phyloP scores from a whole-genome alignment of 2,113 vertebrate genomes.

The Pagrus major region DNA sequence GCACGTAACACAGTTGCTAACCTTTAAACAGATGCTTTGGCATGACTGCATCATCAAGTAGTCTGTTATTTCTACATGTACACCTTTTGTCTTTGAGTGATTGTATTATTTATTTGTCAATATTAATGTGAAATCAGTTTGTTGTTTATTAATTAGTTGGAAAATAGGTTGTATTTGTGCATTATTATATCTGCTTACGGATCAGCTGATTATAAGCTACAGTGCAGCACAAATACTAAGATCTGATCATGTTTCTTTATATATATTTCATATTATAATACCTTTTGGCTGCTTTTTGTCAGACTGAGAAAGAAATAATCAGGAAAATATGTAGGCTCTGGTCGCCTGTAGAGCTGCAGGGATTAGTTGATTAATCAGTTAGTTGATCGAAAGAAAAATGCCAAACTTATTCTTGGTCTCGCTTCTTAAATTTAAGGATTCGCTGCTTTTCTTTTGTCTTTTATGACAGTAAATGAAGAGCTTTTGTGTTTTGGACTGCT shows the following conservation, averaged over 20 bases:
- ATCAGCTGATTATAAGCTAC: not conserved
- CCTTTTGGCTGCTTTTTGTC: not conserved
- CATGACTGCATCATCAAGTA: fast-evolving
- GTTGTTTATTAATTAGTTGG: not conserved
- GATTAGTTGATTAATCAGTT: no score
- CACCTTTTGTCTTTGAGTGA: not conserved
- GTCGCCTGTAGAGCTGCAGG: no score
- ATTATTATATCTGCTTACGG: not conserved
- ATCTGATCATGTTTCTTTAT: not conserved
- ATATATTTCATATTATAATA: not conserved
- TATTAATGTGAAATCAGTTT: not conserved
- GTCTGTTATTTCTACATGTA: not conserved
- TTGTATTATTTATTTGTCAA: no score
- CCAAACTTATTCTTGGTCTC: no score
- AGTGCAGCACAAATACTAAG: not conserved
- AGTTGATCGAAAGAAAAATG: no score
- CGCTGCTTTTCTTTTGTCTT: no score
- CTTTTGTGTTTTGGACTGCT: no score
- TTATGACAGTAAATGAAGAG: no score
- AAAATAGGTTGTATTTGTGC: not conserved
- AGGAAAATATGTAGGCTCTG: not conserved
- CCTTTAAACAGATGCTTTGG: not conserved
- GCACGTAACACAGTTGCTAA: not conserved
- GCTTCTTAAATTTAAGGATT: no score
- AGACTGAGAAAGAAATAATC: not conserved